phyloP scores from a whole-genome alignment of 2,113 vertebrate genomes.

The Limnothrissa miodon region DNA sequence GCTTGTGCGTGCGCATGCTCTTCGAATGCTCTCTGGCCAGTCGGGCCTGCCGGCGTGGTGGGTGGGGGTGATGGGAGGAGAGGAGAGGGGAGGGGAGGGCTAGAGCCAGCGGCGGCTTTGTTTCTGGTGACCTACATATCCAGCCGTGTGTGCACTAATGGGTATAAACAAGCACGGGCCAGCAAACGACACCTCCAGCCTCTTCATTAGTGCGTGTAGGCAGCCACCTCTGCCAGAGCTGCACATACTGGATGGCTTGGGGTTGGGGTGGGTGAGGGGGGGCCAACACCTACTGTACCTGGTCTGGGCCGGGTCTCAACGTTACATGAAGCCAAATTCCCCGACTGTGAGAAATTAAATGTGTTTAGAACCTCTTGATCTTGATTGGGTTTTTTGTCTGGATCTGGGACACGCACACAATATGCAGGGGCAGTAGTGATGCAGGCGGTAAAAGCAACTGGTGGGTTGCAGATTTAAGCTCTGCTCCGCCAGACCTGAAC shows the following conservation, averaged over 20 bases:
- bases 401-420: slow-evolving; percentile 70
- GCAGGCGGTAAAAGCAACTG: no score
- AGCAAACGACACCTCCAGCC: slow-evolving; percentile 57
- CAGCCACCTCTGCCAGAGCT: neutral
- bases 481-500: no score
- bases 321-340: neutral
- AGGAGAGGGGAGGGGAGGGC: neutral
- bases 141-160: slow-evolving; percentile 59
- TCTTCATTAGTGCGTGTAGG: slow-evolving; percentile 28
- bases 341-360: slow-evolving; percentile 51
- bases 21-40: neutral
- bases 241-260: neutral
- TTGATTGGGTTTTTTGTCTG: slow-evolving; percentile 64
- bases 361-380: slow-evolving; percentile 53
- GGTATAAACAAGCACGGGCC: slow-evolving; percentile 45
- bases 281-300: neutral
- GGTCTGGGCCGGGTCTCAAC: neutral
- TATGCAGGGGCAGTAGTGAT: slow-evolving; percentile 69
- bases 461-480: no score
- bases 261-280: neutral
- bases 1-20: neutral
- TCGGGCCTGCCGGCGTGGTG: neutral
- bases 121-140: slow-evolving; percentile 70
- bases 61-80: neutral
- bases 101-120: slow-evolving; percentile 41